Base-by-base conservation (phyloP, 2,113 vertebrate genomes). In the Gasterosteus aculeatus region DNA sequence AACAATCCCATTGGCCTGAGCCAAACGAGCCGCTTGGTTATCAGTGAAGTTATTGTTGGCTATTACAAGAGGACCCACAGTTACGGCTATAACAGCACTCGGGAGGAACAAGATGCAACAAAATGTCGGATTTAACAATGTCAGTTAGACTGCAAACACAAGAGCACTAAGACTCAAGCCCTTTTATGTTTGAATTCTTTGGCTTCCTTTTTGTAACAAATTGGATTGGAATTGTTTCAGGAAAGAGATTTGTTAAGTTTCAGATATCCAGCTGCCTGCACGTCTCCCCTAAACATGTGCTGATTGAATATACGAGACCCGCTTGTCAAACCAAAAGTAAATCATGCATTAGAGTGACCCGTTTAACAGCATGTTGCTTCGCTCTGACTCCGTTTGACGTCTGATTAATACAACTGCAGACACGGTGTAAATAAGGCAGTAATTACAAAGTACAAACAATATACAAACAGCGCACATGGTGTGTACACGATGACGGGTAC, bases 301-400 rank as follows among this genome's bases (percentile, higher is more conserved):
- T 60, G 53, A 85, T 72, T 71, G 61, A 70, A 80, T 82, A 81
- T 72, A 59, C 59, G 51, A 77, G 63, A 49, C 61, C 33, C 15
- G 11, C 8, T 5, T 57, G 82, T 69, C 81, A 87, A 77, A 75
- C 62, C 75, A 67, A 85, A 81, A 53, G 64, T 44, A 83, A 73
- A 87, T 86, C 70, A 54, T n/a, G 56, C 41, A 74, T 84, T 74
- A 77, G 46, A 79, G 22, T 26, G 22, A 82, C 10, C 53, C 38
- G 26, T n/a, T 82, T 49, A 72, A 76, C 18, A 80, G 44, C 44
- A 72, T 53, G 56, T 60, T 31, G 18, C 58, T 41, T 35, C 16
- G 26, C 31, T 76, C 31, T 49, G 49, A 38, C 42, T 58, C 39
- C 18, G 61, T 82, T 86, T 86, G 57, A 80, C 85, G 69, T 81